Percentiles rank a stretch among this genome's conserved stretches.
Evolutionary conservation across 2,888 invertebrate genomes (phyloP).

Genomic region (Drosophila mayaguana): DNA sequence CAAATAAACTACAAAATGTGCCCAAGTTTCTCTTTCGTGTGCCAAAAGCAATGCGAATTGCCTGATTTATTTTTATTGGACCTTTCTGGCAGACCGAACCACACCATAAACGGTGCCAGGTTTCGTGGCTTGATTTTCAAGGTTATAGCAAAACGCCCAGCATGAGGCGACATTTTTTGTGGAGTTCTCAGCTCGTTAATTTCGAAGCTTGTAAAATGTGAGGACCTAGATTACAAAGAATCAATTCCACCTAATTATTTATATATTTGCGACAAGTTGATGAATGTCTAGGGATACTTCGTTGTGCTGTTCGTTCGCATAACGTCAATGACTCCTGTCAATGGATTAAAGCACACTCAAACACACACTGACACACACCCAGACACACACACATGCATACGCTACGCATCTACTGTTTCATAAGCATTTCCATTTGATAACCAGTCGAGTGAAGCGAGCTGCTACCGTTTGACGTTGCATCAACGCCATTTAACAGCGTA

Average conservation of each 20-base stretch:
- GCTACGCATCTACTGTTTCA: conserved; percentile 21
- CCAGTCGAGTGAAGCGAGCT: conserved; percentile 31
- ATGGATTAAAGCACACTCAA: conserved; percentile 1
- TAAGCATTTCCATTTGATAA: conserved; percentile 37
- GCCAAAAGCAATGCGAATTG: conserved; percentile 67
- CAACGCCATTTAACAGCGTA: conserved; percentile 70
- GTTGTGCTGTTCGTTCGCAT: background rate
- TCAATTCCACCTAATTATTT: background rate
- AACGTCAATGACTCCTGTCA: conserved; percentile 6
- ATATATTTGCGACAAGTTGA: background rate
- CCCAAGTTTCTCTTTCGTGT: conserved; percentile 71
- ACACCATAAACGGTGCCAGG: conserved; percentile 31
- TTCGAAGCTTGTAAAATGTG: background rate
- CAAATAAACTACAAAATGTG: conserved; percentile 51
- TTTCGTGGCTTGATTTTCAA: conserved; percentile 48
- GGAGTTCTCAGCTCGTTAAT: no score
- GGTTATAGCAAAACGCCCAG: conserved; percentile 41
- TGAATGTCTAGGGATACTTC: background rate
- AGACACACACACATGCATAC: conserved; percentile 2
- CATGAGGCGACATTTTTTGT: conserved; percentile 50
- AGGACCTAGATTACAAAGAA: background rate
- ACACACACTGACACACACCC: background rate
- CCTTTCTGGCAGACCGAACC: conserved; percentile 25
- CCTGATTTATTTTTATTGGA: conserved; percentile 20
- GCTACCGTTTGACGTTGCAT: conserved; percentile 69